Conservation (phyloP, 2,888 invertebrate genomes). For the Malthinus seriepunctatus region DNA sequence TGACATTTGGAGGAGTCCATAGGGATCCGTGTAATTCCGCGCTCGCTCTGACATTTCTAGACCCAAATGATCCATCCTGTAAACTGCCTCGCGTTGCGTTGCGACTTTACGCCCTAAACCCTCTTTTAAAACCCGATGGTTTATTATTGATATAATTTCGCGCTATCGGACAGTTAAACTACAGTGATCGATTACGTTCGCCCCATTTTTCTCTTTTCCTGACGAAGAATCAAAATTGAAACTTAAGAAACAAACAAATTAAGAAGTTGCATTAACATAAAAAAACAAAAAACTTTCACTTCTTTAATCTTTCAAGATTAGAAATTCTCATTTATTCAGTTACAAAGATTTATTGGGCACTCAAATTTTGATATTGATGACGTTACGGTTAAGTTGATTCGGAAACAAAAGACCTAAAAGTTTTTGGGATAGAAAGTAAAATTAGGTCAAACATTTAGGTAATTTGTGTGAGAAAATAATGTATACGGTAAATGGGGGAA, state of each 20-base stretch:
- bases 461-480: slow-evolving; percentile 18
- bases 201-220: no score
- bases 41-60: slow-evolving; percentile 52
- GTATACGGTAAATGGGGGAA: slow-evolving; percentile 7
- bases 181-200: background rate
- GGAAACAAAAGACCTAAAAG: slow-evolving; percentile 10
- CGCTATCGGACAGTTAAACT: slow-evolving; percentile 28
- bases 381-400: slow-evolving; percentile 10
- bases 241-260: no score
- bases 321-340: no score
- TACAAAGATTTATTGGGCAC: background rate
- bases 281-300: no score
- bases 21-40: slow-evolving; percentile 53
- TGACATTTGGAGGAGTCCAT: slow-evolving; percentile 52
- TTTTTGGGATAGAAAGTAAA: slow-evolving; percentile 9
- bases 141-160: slow-evolving; percentile 39
- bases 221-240: no score
- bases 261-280: no score
- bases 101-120: slow-evolving; percentile 22
- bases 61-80: slow-evolving; percentile 48
- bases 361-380: slow-evolving; percentile 8
- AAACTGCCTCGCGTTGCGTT: slow-evolving; percentile 23
- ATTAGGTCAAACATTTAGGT: slow-evolving; percentile 24
- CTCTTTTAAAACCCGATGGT: slow-evolving; percentile 29
- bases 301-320: no score